Evolutionary conservation across 2,113 vertebrate species (phyloP).

Genomic region (Pitta sordida): DNA sequence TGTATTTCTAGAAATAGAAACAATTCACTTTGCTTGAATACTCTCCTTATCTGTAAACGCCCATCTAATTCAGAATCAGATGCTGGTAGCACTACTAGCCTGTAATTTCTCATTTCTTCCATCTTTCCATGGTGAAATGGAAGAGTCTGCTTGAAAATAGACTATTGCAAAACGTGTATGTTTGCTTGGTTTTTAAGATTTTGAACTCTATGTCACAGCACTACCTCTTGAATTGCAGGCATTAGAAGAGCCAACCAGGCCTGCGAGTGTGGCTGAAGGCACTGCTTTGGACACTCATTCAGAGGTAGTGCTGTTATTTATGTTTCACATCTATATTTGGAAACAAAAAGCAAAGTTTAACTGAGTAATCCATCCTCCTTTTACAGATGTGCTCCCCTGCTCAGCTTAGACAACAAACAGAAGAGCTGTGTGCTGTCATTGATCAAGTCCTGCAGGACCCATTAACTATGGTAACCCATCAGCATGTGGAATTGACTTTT

Average conservation of each 20-base stretch:
- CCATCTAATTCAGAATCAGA: neutral
- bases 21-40: neutral
- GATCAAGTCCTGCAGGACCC: conserved; percentile 88
- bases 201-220: neutral
- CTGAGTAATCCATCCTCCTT: conserved; percentile 14
- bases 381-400: conserved; percentile 88
- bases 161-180: neutral
- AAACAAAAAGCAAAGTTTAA: neutral
- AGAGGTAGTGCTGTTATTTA: conserved; percentile 69
- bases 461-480: conserved; percentile 74
- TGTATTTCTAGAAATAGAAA: neutral
- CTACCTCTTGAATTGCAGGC: conserved; percentile 70
- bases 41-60: neutral
- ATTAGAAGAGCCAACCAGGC: conserved; percentile 75
- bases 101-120: neutral
- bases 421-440: conserved; percentile 90
- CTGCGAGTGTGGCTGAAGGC: conserved; percentile 21
- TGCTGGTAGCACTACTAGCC: neutral
- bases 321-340: neutral
- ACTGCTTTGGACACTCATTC: conserved; percentile 71
- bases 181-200: neutral
- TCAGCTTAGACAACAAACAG: conserved; percentile 88
- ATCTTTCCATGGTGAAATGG: neutral
- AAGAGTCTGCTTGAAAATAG: neutral
- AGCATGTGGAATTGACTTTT: neutral